Base-by-base conservation (phyloP, 2,888 invertebrate species). In the Tiphia femorata region DNA sequence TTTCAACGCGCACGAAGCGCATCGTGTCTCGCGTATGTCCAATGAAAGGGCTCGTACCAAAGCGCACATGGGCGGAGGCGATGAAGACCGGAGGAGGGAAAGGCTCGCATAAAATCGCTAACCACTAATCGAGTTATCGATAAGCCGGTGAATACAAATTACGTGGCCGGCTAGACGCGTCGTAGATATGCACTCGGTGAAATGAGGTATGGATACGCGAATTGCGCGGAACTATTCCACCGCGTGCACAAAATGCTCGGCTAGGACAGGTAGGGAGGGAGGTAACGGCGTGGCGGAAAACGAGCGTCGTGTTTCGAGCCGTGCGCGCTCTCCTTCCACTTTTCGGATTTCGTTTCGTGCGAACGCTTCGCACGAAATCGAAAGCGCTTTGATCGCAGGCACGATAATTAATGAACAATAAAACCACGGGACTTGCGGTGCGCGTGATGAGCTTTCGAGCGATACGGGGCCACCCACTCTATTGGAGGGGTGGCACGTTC, bases 301-400 rank as follows among this genome's bases (percentile, higher is more conserved):
- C 35, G 35, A 17, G 30, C 23, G 35, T n/a, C n/a, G n/a, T n/a
- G 35, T 46, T 46, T 35, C 23, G 16, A 16, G 46, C 20, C n/a
- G 35, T 16, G 35, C 23, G 46, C 46, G 16, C 8, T 14, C 33
- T 12, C 46, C 14, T 19, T 33, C 30, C 46, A 20, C 33, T 20
- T 46, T 46, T 46, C 29, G 20, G 29, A 23, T 35, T 46, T 30
- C 23, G 14, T 46, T 35, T 35, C 46, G 20, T 5, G 30, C 35
- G 35, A 23, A 46, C 46, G 46, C 46, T 33, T 23, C 35, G 23
- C 14, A 14, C 35, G 46, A 46, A 46, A 46, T 46, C 23, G 46
- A 46, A 46, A 46, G 35, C 46, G 20, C 35, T 46, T 46, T 46
- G 46, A 23, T 46, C 35, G 23, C 25, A n/a, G n/a, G 21, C 19